Percentiles rank a stretch among this genome's conserved stretches.
These are phyloP conservation scores for Eumaeus atala DNA, from an alignment of 1,140 invertebrate species.

Conservation along the genomic window DNA sequence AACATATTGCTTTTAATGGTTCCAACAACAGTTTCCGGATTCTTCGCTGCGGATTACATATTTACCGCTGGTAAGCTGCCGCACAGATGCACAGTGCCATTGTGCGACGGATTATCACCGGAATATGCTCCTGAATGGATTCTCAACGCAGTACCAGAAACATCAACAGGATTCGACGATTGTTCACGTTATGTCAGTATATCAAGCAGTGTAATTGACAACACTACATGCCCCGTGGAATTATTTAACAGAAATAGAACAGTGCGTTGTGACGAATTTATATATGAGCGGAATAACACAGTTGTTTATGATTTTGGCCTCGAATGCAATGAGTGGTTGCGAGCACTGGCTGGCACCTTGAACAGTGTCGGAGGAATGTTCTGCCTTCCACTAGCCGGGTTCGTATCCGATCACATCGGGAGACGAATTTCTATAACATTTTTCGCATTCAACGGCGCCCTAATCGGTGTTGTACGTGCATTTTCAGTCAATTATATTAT, in stretches of 20 bases:
- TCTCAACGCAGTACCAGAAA: conserved; percentile 43
- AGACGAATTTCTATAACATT: conserved; percentile 49
- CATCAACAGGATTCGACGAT: conserved; percentile 45
- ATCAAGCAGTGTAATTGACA: conserved; percentile 23
- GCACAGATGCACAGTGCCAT: conserved; percentile 46
- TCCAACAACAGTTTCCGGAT: conserved; percentile 43
- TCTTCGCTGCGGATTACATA: conserved; percentile 56
- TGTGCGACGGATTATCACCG: conserved; percentile 43
- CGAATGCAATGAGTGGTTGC: conserved; percentile 57
- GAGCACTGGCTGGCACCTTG: conserved; percentile 51
- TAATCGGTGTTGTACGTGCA: conserved; percentile 45
- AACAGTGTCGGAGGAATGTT: conserved; percentile 57
- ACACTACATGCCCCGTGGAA: conserved; percentile 34
- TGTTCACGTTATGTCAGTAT: conserved; percentile 42
- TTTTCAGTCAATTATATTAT: conserved; percentile 57
- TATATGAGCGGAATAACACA: conserved; percentile 50
- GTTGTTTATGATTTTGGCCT: conserved; percentile 59
- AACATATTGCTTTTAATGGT: conserved; percentile 42
- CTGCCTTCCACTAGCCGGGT: conserved; percentile 48
- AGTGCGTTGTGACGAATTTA: conserved; percentile 44
- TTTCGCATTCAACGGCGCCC: conserved; percentile 52
- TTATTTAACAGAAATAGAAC: conserved; percentile 46
- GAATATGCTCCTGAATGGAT: conserved; percentile 52
- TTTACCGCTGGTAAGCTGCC: conserved; percentile 52
- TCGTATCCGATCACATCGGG: conserved; percentile 53